Conservation (phyloP, 2,797 vertebrate genomes). For the Vireo griseus region DNA sequence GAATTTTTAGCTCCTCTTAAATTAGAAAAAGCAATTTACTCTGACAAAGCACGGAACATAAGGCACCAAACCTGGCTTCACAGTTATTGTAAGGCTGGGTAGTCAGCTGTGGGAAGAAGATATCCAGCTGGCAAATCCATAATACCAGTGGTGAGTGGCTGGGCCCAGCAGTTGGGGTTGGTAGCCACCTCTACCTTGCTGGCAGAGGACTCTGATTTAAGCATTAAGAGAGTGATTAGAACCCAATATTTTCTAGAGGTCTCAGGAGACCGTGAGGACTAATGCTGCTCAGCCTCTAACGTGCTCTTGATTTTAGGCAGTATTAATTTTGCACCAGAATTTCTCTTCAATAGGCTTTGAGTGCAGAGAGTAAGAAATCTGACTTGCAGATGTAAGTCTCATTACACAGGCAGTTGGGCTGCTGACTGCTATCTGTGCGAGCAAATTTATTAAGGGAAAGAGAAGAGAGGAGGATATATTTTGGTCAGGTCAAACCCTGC, state of each 20-base stretch:
- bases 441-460: conserved; percentile 30
- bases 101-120: conserved; percentile 14
- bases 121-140: conserved; percentile 18
- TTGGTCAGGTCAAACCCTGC: neutral
- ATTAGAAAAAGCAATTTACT: conserved; percentile 46
- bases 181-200: neutral
- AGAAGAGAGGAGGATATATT: conserved; percentile 22
- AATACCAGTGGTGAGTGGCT: neutral
- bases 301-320: neutral
- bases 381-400: conserved; percentile 23
- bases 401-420: conserved; percentile 26
- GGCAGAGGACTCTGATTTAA: neutral
- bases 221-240: neutral
- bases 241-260: neutral
- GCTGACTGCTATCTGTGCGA: conserved; percentile 28
- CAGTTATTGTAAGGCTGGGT: neutral
- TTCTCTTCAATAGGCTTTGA: neutral
- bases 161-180: neutral
- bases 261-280: neutral
- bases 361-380: neutral
- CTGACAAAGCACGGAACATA: neutral
- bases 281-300: neutral
- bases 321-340: neutral
- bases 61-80: neutral
- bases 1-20: conserved; percentile 48